Conservation (phyloP, 2,113 vertebrate genomes). For the Corythoichthys intestinalis region DNA sequence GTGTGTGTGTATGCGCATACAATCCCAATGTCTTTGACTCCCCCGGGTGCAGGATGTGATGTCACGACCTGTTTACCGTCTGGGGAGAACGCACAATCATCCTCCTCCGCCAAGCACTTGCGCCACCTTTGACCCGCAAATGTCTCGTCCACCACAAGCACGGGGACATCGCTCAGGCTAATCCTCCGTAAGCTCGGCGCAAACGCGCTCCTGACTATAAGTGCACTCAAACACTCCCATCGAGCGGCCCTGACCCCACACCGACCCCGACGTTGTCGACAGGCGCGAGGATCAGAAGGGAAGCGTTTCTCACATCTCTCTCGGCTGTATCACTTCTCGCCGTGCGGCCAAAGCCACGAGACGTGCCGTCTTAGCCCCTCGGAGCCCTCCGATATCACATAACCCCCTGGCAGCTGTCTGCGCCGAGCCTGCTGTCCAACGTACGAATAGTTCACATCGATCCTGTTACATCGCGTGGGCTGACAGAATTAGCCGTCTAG, state of each 20-base stretch:
- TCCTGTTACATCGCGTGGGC: constrained; percentile 52
- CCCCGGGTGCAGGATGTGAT: constrained; percentile 51
- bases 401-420: constrained; percentile 58
- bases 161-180: constrained; percentile 29
- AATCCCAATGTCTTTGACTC: constrained; percentile 39
- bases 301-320: constrained; percentile 34
- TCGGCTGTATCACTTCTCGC: constrained; percentile 21
- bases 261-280: constrained; percentile 26
- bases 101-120: constrained; percentile 10
- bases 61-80: constrained; percentile 68
- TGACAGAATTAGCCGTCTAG: constrained; percentile 52
- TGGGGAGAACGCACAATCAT: constrained; percentile 15
- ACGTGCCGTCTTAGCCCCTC: constrained; percentile 38
- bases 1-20: constrained; percentile 10
- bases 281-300: constrained; percentile 12
- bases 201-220: constrained; percentile 4
- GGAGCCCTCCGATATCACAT: constrained; percentile 52
- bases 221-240: constrained; percentile 9
- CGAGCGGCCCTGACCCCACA: background rate
- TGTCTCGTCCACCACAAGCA: constrained; percentile 19
- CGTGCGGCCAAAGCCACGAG: constrained; percentile 20
- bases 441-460: constrained; percentile 56
- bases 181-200: constrained; percentile 30
- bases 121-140: constrained; percentile 40
- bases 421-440: constrained; percentile 37